Base-by-base conservation (phyloP, 2,797 vertebrate species). In the Danio albolineatus region DNA sequence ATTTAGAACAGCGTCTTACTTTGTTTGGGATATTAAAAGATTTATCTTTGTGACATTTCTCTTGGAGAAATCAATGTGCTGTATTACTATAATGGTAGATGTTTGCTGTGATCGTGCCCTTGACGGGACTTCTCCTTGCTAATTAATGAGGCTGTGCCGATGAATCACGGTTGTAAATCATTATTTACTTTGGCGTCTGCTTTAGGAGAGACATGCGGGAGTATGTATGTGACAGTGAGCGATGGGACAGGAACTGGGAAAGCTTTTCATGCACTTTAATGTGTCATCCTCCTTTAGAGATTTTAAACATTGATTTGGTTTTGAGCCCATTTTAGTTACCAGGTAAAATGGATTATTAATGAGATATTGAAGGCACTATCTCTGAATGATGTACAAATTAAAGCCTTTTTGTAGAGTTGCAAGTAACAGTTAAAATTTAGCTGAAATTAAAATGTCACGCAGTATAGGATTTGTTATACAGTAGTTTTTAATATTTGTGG, bases 151-250 rank as follows among this genome's bases (percentile, higher is more conserved):
- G 43, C 69, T 49, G 57, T 49, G 67, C 46, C 59, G 76, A 86
- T 10, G 64, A 82, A 88, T 82, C 56, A 66, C 57, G 53, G 19
- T 51, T 70, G 82, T 83, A 82, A 85, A 86, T 85, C 77, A 74
- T 60, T 75, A 64, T 82, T 84, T 83, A n/a, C 13, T 62, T 28
- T 43, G 78, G 75, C 64, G 72, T 21, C 48, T 74, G 76, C 41
- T 19, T 10, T 19, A 61, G 46, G 3, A 10, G 43, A 65, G 38
- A 12, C 38, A 28, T 67, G 38, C 12, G 28, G 54, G 59, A 44
- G 53, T 38, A 48, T 36, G 17, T 13, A 72, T 43, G 12, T 53
- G 53, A 36, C 36, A 12, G 28, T 76, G 78, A 83, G 75, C 28
- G 61, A 85, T 75, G 74, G 39, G 51, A 65, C 67, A 59, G 67